Evolutionary conservation across 2,797 vertebrate genomes (phyloP).

Genomic region (Hippoglossus hippoglossus): DNA sequence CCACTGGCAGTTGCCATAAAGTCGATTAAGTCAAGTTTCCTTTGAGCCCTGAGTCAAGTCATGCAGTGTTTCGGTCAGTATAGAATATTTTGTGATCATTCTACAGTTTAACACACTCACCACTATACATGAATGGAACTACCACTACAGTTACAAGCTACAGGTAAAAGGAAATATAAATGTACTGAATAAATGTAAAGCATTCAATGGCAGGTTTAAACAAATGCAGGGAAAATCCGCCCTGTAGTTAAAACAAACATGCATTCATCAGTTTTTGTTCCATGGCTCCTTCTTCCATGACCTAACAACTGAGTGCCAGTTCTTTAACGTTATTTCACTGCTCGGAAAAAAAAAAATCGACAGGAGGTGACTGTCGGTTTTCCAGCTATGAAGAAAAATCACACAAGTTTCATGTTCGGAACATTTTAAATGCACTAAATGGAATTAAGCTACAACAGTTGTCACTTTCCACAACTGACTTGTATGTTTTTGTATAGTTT

Average conservation of each 20-base stretch:
- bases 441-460: no score
- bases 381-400: conserved; percentile 31
- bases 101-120: neutral
- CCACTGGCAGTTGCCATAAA: conserved; percentile 42
- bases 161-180: neutral
- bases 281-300: conserved; percentile 42
- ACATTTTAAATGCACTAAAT: conserved; percentile 3
- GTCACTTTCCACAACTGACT: no score
- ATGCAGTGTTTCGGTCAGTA: neutral
- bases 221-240: conserved; percentile 4
- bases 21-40: conserved; percentile 57
- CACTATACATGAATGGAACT: neutral
- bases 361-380: conserved; percentile 4
- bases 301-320: conserved; percentile 29
- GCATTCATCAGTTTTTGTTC: conserved; percentile 27
- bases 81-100: no score
- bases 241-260: conserved; percentile 20
- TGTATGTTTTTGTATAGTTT: no score
- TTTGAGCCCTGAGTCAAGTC: conserved; percentile 21
- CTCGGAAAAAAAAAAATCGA: conserved; percentile 48
- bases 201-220: no score
- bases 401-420: conserved; percentile 8
- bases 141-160: neutral
- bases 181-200: neutral
- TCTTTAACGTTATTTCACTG: conserved; percentile 30